Percentiles rank a stretch among this genome's conserved stretches.
phyloP scores from a whole-genome alignment of 2,888 invertebrate genomes.

The Siphlonurus alternatus region DNA sequence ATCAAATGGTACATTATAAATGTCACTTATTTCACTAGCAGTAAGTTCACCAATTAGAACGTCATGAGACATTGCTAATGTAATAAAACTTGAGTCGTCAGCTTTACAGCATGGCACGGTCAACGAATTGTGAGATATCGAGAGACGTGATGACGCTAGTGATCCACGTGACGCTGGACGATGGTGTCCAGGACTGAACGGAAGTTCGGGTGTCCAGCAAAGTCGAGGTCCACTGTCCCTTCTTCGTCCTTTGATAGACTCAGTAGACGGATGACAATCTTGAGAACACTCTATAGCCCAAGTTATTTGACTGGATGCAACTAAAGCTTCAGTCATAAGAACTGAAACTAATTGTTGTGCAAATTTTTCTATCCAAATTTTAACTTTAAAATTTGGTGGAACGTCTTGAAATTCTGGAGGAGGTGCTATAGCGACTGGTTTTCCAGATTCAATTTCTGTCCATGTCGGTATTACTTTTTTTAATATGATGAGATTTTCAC shows the following conservation, averaged over 20 bases:
- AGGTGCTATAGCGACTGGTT: slow-evolving; percentile 66
- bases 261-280: slow-evolving; percentile 16
- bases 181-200: slow-evolving; percentile 39
- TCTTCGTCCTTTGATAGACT: slow-evolving; percentile 9
- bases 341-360: slow-evolving; percentile 30
- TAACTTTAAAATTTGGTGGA: slow-evolving; percentile 21
- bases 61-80: slow-evolving; percentile 77
- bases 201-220: slow-evolving; percentile 37
- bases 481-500: slow-evolving; percentile 65
- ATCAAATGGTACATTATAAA: slow-evolving; percentile 78
- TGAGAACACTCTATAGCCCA: slow-evolving; percentile 19
- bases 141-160: slow-evolving; percentile 56
- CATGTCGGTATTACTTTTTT: slow-evolving; percentile 58
- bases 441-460: slow-evolving; percentile 35
- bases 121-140: slow-evolving; percentile 72
- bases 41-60: slow-evolving; percentile 40
- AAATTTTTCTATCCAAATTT: slow-evolving; percentile 25
- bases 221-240: slow-evolving; percentile 19
- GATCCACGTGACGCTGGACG: slow-evolving; percentile 63
- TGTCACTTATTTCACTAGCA: too few species aligned
- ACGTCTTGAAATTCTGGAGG: slow-evolving; percentile 70
- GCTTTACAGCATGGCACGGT: slow-evolving; percentile 49
- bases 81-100: slow-evolving; percentile 74
- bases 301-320: slow-evolving; percentile 26
- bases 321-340: slow-evolving; percentile 31